Conservation (phyloP, 2,797 vertebrate species). For the Philypnodon macrostomus region DNA sequence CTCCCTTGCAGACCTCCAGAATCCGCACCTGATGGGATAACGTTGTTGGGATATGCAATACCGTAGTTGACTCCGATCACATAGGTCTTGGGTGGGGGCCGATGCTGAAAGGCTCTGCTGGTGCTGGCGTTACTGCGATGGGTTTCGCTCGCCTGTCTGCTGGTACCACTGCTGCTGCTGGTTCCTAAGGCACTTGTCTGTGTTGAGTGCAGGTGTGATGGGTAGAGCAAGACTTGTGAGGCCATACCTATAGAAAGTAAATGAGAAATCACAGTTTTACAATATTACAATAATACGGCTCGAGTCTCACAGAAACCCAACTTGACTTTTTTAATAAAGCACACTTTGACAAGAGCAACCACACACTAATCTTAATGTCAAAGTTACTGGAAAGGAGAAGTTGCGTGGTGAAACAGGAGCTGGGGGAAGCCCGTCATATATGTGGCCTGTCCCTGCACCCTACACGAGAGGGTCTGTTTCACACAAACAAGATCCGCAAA, state of each 20-base stretch:
- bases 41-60: constrained; percentile 83
- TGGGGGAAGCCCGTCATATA: constrained; percentile 46
- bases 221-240: constrained; percentile 96
- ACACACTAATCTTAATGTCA: constrained; percentile 26
- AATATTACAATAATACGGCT: no score
- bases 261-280: no score
- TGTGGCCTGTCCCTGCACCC: constrained; percentile 38
- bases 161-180: constrained; percentile 83
- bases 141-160: constrained; percentile 53
- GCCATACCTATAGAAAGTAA: constrained; percentile 89
- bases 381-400: constrained; percentile 50
- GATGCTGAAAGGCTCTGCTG: constrained; percentile 88
- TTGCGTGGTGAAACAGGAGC: constrained; percentile 49
- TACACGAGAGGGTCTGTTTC: constrained; percentile 49
- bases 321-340: neutral
- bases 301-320: no score
- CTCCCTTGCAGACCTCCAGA: constrained; percentile 72
- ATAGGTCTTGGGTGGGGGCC: constrained; percentile 81
- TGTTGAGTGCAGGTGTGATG: constrained; percentile 96
- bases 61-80: constrained; percentile 91
- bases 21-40: constrained; percentile 77
- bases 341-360: constrained; percentile 9
- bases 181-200: constrained; percentile 99
- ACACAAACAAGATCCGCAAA: constrained; percentile 39
- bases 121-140: constrained; percentile 74